phyloP scores from a whole-genome alignment of 2,888 invertebrate species.

The Craniophora ligustri region DNA sequence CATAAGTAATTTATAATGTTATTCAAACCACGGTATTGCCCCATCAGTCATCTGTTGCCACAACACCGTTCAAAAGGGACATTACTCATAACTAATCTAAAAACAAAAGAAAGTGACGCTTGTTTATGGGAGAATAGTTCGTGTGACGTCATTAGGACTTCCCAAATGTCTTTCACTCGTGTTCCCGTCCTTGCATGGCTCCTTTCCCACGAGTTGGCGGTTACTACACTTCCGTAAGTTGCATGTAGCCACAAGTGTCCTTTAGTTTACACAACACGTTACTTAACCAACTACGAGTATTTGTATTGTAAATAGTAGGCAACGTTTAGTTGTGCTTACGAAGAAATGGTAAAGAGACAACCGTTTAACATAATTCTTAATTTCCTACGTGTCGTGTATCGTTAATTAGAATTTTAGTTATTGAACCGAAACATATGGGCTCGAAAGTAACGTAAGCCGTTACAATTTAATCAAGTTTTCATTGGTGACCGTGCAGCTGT shows the following conservation, averaged over 20 bases:
- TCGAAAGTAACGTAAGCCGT: conserved; percentile 45
- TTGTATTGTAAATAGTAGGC: conserved; percentile 41
- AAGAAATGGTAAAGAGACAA: conserved; percentile 13
- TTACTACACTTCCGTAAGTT: conserved; percentile 70
- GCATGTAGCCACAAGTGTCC: conserved; percentile 61
- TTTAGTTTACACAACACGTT: conserved; percentile 52
- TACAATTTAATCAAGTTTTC: conserved; percentile 55
- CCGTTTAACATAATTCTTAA: conserved; percentile 20
- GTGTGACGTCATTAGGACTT: conserved; percentile 55
- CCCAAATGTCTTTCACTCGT: conserved; percentile 55
- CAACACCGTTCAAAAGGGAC: conserved; percentile 19
- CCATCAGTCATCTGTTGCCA: conserved; percentile 35
- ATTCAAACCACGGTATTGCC: not conserved
- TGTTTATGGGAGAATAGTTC: conserved; percentile 56
- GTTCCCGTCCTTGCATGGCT: conserved; percentile 58
- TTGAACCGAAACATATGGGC: conserved; percentile 47
- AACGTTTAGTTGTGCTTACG: conserved; percentile 15
- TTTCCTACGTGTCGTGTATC: conserved; percentile 5
- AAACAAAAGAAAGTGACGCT: conserved; percentile 55
- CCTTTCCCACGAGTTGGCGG: conserved; percentile 75
- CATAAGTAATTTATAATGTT: not conserved
- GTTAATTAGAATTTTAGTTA: conserved; percentile 31
- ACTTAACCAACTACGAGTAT: conserved; percentile 40
- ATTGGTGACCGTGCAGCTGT: conserved; percentile 68
- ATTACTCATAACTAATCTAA: conserved; percentile 36